These are phyloP conservation scores for Tachysurus vachellii DNA, from an alignment of 2,113 vertebrate species.

Conservation along the genomic window DNA sequence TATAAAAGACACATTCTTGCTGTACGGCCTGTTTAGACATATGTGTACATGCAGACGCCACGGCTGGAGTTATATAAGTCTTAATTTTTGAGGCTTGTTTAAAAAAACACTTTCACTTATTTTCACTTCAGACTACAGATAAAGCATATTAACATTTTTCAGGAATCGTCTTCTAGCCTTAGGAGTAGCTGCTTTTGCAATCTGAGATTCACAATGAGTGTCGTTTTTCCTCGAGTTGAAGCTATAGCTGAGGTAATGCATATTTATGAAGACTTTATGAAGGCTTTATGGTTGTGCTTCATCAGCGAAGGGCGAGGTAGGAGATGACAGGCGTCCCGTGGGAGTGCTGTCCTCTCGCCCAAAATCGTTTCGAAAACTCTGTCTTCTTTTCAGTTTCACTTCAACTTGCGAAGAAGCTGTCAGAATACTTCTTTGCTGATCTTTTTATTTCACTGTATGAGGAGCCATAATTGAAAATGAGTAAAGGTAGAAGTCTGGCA, in stretches of 20 bases:
- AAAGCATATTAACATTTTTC: conserved; percentile 29
- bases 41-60: conserved; percentile 17
- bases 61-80: not conserved
- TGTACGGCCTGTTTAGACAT: conserved; percentile 32
- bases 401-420: conserved; percentile 7
- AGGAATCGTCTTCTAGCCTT: conserved; percentile 12
- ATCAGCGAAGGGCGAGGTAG: conserved; percentile 47
- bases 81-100: not conserved
- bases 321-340: conserved; percentile 34
- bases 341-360: conserved; percentile 21
- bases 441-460: conserved; percentile 2
- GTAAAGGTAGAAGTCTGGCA: not conserved
- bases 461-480: not conserved
- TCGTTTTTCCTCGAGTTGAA: conserved; percentile 24
- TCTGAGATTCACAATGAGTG: conserved; percentile 22
- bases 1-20: conserved; percentile 39
- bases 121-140: conserved; percentile 21
- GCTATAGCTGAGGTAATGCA: conserved; percentile 53
- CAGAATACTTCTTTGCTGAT: conserved; percentile 21
- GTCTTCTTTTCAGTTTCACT: conserved; percentile 34
- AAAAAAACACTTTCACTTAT: no score
- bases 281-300: conserved; percentile 56
- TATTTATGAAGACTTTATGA: conserved; percentile 60
- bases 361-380: conserved; percentile 18
- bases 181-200: not conserved